Evolutionary conservation across 2,797 vertebrate species (phyloP).

Genomic region (Bryconaethiops microstoma): DNA sequence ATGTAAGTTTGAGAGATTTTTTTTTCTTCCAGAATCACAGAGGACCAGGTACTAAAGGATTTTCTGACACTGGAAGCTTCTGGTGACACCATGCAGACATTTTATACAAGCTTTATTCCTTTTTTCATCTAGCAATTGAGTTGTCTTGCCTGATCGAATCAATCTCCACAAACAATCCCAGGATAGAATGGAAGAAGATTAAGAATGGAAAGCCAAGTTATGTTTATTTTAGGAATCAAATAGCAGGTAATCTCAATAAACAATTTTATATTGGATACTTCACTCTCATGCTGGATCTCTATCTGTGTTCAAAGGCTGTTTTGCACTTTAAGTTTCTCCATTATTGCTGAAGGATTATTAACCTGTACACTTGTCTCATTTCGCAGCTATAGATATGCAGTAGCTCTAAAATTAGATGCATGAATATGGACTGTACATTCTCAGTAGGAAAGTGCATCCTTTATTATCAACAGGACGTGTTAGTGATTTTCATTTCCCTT

Average conservation of each 20-base stretch:
- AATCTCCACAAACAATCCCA: slow-evolving; percentile 84
- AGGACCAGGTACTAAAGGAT: not conserved
- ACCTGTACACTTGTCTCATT: not conserved
- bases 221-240: slow-evolving; percentile 87
- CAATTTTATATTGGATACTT: not conserved
- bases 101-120: slow-evolving; percentile 13
- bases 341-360: not conserved
- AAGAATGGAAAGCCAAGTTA: slow-evolving; percentile 86
- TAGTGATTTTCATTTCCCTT: slow-evolving; percentile 9
- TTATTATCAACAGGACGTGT: not conserved
- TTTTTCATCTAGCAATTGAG: slow-evolving; percentile 78
- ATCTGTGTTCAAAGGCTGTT: not conserved
- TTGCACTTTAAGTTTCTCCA: not conserved
- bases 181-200: slow-evolving; percentile 99
- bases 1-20: slow-evolving; percentile 79
- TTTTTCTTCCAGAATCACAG: slow-evolving; percentile 11
- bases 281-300: not conserved
- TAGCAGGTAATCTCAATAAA: slow-evolving; percentile 82
- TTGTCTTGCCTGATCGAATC: slow-evolving; percentile 92
- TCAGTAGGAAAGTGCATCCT: not conserved
- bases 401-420: not conserved
- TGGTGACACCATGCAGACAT: not conserved
- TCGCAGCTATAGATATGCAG: not conserved
- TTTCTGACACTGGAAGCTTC: not conserved
- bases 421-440: not conserved